phyloP scores from a whole-genome alignment of 2,888 invertebrate genomes.

The Torymus tubicola region DNA sequence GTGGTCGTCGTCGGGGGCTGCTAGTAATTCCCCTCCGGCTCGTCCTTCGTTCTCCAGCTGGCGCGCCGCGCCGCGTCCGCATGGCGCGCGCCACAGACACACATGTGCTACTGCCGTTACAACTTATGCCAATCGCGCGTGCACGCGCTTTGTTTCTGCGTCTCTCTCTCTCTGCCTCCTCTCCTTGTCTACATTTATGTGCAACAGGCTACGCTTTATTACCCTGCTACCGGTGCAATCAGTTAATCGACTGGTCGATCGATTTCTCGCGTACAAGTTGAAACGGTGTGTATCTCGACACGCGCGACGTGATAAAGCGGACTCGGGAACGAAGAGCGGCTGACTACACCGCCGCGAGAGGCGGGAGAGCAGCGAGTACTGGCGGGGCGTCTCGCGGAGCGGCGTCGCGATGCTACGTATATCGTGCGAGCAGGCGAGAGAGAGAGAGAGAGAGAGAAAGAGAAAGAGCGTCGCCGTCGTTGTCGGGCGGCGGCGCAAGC shows the following conservation, averaged over 20 bases:
- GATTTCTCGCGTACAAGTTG: background rate
- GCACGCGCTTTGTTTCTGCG: too few relatives aligned
- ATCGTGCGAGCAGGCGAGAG: background rate
- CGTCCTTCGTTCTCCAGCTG: slow-evolving; percentile 39
- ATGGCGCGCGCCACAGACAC: slow-evolving; percentile 16
- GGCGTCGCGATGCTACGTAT: background rate
- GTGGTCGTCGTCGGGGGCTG: background rate
- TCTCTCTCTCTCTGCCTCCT: too few relatives aligned
- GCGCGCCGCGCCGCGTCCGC: slow-evolving; percentile 24
- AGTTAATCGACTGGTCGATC: background rate
- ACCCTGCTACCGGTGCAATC: too few relatives aligned
- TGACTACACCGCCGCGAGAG: slow-evolving; percentile 5
- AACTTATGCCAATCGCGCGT: too few relatives aligned
- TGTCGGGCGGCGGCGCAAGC: slow-evolving; percentile 24
- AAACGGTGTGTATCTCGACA: too few relatives aligned
- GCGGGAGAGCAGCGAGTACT: slow-evolving; percentile 31
- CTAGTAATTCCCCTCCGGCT: background rate
- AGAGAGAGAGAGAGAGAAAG: too few relatives aligned
- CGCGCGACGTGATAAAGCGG: too few relatives aligned
- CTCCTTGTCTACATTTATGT: background rate
- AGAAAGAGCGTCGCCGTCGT: slow-evolving; percentile 1
- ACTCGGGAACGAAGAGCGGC: too few relatives aligned
- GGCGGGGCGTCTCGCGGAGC: slow-evolving; percentile 17
- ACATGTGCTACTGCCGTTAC: background rate
- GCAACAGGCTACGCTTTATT: slow-evolving; percentile 29